Base-by-base conservation (phyloP, 2,113 vertebrate genomes). In the Saccopteryx leptura region DNA sequence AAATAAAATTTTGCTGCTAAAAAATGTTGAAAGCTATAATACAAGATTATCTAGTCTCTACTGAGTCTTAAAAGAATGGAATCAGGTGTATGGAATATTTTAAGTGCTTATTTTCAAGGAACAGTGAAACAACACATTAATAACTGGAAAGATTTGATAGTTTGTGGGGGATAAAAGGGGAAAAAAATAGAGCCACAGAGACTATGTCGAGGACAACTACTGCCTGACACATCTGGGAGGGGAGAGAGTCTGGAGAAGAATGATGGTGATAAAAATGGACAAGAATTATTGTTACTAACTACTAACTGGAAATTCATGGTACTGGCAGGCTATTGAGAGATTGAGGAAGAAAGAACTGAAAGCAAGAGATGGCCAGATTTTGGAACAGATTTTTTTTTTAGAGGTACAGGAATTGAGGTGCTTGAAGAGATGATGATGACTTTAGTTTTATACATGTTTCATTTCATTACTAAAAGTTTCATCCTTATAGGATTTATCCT, bases 1-100 rank as follows among this genome's bases (percentile, higher is more conserved):
- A 91, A 91, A 78, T 74, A 56, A 95, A 97, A 81, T 85, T 88
- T 48, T 28, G 14, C 31, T 85, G 58, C 46, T 85, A 66, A 76
- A 81, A 96, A 21, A 33, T 46, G 10, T n/a, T 96, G 54, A 93
- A 91, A 80, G 31, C 6, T 9, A 9, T 12, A 76, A 54, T 76
- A 28, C 33, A 90, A 71, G 5, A 12, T 61, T 14, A n/a, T 61
- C 7, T 61, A n/a, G 14, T 68, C 17, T 92, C 26, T 86, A n/a
- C 48, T 65, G 7, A 52, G 6, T 63, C 48, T 72, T 90, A 76
- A 90, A 80, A 69, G 60, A 75, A 91, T 24, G 5, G 74, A 78
- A 54, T 65, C 33, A 54, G 28, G 18, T 48, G 1, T 81, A 26
- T 88, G 31, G 33, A n/a, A 63, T 60, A 71, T 66, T 66, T 96